phyloP scores from a whole-genome alignment of 35 echinoderm and acorn worm species.

The Lytechinus variegatus region DNA sequence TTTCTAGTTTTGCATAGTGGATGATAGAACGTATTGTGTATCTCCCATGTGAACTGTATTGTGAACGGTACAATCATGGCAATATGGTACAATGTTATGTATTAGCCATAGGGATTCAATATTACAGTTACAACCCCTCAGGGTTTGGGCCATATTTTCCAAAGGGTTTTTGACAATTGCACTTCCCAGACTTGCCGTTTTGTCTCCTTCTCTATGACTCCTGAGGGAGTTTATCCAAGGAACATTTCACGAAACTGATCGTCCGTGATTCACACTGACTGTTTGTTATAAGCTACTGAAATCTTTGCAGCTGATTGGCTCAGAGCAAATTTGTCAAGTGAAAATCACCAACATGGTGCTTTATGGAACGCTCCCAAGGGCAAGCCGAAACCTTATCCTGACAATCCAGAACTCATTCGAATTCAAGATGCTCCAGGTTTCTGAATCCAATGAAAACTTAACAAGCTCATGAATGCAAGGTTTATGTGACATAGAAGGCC shows the following conservation, averaged over 20 bases:
- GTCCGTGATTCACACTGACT: too few relatives aligned
- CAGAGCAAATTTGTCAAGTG: too few relatives aligned
- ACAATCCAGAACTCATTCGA: not conserved
- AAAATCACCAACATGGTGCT: too few relatives aligned
- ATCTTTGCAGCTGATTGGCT: too few relatives aligned
- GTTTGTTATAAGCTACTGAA: too few relatives aligned
- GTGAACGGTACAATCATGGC: too few relatives aligned
- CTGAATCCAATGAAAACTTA: not conserved
- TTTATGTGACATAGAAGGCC: not conserved
- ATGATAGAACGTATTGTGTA: too few relatives aligned
- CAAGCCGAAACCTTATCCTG: not conserved
- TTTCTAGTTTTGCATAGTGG: too few relatives aligned
- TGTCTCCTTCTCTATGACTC: not conserved
- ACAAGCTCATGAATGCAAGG: not conserved
- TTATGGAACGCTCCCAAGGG: too few relatives aligned
- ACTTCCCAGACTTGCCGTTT: not conserved
- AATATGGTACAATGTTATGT: not conserved
- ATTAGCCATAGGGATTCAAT: not conserved
- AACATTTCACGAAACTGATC: not conserved
- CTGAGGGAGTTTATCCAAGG: not conserved
- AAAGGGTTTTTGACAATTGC: not conserved
- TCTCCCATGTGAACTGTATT: too few relatives aligned
- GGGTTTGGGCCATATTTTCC: not conserved
- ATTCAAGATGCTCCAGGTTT: not conserved
- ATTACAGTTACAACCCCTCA: not conserved